phyloP scores from a whole-genome alignment of 1,140 invertebrate species.

The Thrips palmi region DNA sequence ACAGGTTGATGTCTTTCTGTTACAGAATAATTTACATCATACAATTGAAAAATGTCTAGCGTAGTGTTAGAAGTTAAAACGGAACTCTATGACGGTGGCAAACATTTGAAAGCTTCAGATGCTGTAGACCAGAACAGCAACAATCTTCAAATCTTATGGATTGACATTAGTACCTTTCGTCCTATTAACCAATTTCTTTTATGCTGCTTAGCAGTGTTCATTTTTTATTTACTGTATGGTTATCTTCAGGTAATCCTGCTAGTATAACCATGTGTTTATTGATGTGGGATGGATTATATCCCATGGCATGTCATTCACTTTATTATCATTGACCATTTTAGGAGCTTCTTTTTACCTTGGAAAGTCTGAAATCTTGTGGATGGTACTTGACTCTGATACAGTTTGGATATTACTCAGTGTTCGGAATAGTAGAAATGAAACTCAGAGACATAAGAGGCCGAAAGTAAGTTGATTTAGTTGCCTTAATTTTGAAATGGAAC shows the following conservation, averaged over 20 bases:
- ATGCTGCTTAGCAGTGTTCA: constrained; percentile 61
- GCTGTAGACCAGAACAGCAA: too few relatives aligned
- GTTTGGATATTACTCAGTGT: constrained; percentile 68
- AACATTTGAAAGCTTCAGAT: too few relatives aligned
- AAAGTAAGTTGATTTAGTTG: constrained; percentile 33
- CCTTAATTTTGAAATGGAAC: constrained; percentile 5
- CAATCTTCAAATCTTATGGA: constrained; percentile 35
- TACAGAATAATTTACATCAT: too few relatives aligned
- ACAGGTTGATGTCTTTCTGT: too few relatives aligned
- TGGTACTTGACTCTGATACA: constrained; percentile 87
- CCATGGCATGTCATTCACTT: constrained; percentile 3
- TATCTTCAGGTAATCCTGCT: constrained; percentile 50
- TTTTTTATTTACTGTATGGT: constrained; percentile 78
- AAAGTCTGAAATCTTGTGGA: constrained; percentile 74
- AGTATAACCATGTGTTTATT: constrained; percentile 9
- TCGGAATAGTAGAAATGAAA: constrained; percentile 58
- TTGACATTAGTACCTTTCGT: constrained; percentile 47
- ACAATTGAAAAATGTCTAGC: too few relatives aligned
- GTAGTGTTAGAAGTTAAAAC: too few relatives aligned
- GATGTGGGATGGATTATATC: constrained; percentile 6
- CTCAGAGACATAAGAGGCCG: constrained; percentile 41
- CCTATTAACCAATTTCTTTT: constrained; percentile 51
- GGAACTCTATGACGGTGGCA: too few relatives aligned
- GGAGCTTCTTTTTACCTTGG: constrained; percentile 79
- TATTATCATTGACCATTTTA: constrained; percentile 21